Percentiles rank a stretch among this genome's conserved stretches.
These are phyloP conservation scores for Pyralis farinalis DNA, from an alignment of 2,888 invertebrate species.

Conservation along the genomic window DNA sequence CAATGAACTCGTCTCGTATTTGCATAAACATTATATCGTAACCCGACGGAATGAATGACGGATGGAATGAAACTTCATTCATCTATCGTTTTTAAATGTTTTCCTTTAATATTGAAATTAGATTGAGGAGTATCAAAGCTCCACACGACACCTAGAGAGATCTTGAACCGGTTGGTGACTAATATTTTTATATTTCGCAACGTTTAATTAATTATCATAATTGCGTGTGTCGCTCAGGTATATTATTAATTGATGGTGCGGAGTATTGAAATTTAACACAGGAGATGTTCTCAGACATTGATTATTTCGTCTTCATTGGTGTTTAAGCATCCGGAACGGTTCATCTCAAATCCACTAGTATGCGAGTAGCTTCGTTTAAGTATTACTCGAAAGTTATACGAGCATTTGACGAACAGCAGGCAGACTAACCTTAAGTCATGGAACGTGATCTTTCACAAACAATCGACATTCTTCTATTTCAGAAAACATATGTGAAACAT, in stretches of 20 bases:
- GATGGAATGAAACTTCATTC: conserved; percentile 27
- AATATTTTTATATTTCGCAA: conserved; percentile 23
- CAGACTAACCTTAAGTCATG: too few relatives aligned
- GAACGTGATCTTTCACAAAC: too few relatives aligned
- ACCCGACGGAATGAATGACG: conserved; percentile 28
- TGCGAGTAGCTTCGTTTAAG: too few relatives aligned
- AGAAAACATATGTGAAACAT: too few relatives aligned
- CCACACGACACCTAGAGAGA: conserved; percentile 3
- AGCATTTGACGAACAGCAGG: too few relatives aligned
- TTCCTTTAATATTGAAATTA: conserved; percentile 16
- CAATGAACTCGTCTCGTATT: conserved; percentile 46
- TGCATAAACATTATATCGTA: conserved; percentile 52
- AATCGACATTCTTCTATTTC: too few relatives aligned
- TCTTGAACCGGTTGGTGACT: conserved; percentile 19
- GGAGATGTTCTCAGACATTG: conserved; percentile 1
- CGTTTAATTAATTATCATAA: conserved; percentile 23
- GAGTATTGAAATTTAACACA: conserved; percentile 4
- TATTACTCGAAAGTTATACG: too few relatives aligned
- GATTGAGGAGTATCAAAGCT: neutral
- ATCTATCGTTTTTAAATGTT: conserved; percentile 12
- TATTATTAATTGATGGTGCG: conserved; percentile 17
- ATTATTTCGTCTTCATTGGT: conserved; percentile 1
- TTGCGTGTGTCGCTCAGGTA: conserved; percentile 26
- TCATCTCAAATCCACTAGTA: neutral
- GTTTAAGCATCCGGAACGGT: conserved; percentile 2